Evolutionary conservation across 2,797 vertebrate species (phyloP).

Genomic region (Gallinago solitaria): DNA sequence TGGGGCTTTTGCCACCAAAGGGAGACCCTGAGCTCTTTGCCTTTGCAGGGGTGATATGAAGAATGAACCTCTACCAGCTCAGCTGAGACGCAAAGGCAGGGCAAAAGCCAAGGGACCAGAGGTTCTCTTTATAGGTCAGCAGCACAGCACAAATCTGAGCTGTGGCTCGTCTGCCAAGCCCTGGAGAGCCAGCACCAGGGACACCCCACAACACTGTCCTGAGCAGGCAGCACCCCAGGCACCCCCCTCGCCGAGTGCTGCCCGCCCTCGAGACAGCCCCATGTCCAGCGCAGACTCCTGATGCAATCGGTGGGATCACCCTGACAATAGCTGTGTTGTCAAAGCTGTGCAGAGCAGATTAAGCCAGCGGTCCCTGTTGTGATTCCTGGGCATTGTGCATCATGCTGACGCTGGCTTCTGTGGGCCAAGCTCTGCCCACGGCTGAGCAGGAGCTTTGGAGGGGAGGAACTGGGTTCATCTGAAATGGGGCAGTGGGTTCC

Average conservation of each 20-base stretch:
- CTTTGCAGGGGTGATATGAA: not conserved
- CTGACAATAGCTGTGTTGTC: conserved; percentile 25
- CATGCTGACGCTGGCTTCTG: not conserved
- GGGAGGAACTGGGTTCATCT: not conserved
- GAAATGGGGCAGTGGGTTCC: not conserved
- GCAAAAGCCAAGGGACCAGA: not conserved
- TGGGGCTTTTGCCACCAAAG: not conserved
- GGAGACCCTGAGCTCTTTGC: not conserved
- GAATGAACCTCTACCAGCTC: not conserved
- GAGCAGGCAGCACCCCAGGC: not conserved
- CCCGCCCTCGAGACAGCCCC: not conserved
- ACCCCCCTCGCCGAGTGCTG: not conserved
- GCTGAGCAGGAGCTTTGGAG: not conserved
- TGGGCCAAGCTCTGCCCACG: not conserved
- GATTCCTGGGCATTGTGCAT: conserved; percentile 15
- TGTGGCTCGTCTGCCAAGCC: not conserved
- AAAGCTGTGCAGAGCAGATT: not conserved
- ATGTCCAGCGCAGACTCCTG: not conserved
- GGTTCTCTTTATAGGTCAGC: not conserved
- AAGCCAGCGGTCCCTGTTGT: not conserved
- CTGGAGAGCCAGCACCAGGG: accelerated
- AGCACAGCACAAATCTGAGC: not conserved
- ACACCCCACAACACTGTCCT: accelerated
- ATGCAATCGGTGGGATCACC: not conserved
- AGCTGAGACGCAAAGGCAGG: not conserved